Evolutionary conservation across 2,888 invertebrate genomes (phyloP).

Genomic region (Druceiella hillmani): DNA sequence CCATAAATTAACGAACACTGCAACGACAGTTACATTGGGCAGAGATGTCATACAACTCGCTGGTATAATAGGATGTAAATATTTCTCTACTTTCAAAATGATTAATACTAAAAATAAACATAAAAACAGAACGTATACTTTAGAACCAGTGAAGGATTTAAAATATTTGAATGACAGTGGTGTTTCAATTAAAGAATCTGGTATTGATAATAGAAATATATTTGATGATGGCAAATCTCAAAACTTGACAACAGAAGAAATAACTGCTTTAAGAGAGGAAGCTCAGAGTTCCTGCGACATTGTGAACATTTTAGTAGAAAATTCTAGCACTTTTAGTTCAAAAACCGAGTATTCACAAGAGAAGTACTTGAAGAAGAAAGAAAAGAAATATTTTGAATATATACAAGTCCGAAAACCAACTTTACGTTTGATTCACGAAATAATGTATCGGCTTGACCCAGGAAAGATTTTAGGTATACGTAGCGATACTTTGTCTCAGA

Average conservation of each 20-base stretch:
- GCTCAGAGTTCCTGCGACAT: conserved; percentile 77
- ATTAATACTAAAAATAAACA: conserved; percentile 51
- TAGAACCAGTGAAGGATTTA: conserved; percentile 42
- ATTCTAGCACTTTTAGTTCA: conserved; percentile 82
- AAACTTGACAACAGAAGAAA: conserved; percentile 76
- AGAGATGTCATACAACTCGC: conserved; percentile 64
- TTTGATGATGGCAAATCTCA: conserved; percentile 77
- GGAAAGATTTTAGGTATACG: conserved; percentile 71
- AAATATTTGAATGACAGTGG: conserved; percentile 58
- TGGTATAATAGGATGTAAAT: conserved; percentile 62
- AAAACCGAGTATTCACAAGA: conserved; percentile 93
- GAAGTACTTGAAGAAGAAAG: conserved; percentile 93
- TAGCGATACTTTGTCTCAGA: conserved; percentile 84
- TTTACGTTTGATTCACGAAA: conserved; percentile 74
- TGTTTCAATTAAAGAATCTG: conserved; percentile 63
- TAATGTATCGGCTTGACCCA: conserved; percentile 77
- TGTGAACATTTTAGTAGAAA: conserved; percentile 80
- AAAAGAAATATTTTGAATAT: conserved; percentile 86
- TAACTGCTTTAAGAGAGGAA: conserved; percentile 69
- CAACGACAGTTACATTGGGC: conserved; percentile 60
- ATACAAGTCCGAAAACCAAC: conserved; percentile 76
- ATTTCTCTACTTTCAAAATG: conserved; percentile 73
- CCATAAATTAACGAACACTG: conserved; percentile 62
- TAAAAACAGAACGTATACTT: conserved; percentile 50
- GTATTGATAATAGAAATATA: conserved; percentile 80